phyloP scores from a whole-genome alignment of 2,888 invertebrate genomes.

The Drosophila lacicola region DNA sequence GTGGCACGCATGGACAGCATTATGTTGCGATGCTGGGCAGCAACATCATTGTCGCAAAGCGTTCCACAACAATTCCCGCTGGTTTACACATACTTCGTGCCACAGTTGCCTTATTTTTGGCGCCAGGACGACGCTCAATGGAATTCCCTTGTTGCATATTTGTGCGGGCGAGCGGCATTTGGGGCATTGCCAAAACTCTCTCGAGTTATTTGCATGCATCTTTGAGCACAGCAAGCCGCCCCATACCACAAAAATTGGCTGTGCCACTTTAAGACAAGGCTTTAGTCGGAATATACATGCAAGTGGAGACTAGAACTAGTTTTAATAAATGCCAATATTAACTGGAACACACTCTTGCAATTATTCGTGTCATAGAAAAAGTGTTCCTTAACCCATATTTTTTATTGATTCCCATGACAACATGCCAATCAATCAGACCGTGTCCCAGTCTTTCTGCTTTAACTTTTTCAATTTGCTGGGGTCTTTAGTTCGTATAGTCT shows the following conservation, averaged over 20 bases:
- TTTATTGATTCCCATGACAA: no score
- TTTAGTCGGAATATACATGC: background rate
- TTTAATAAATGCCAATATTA: conserved; percentile 2
- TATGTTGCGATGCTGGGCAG: conserved; percentile 49
- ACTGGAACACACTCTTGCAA: background rate
- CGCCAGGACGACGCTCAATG: conserved; percentile 34
- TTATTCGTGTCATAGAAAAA: no score
- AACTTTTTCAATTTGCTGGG: no score
- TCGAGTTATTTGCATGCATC: conserved; percentile 59
- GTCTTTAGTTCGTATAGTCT: no score
- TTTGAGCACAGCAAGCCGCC: conserved; percentile 29
- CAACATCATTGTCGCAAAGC: conserved; percentile 37
- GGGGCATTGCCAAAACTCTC: conserved; percentile 70
- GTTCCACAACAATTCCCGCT: conserved; percentile 47
- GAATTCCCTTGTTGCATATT: conserved; percentile 70
- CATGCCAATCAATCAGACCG: no score
- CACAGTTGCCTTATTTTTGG: conserved; percentile 39
- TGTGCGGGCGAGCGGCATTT: conserved; percentile 61
- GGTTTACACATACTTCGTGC: conserved; percentile 55
- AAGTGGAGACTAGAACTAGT: no score
- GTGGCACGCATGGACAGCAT: conserved; percentile 66
- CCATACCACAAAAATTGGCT: conserved; percentile 5
- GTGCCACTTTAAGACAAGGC: conserved; percentile 18
- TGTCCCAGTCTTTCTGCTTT: no score
- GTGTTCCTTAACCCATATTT: no score